These are phyloP conservation scores for Cosmia trapezina DNA, from an alignment of 2,888 invertebrate species.

Conservation along the genomic window DNA sequence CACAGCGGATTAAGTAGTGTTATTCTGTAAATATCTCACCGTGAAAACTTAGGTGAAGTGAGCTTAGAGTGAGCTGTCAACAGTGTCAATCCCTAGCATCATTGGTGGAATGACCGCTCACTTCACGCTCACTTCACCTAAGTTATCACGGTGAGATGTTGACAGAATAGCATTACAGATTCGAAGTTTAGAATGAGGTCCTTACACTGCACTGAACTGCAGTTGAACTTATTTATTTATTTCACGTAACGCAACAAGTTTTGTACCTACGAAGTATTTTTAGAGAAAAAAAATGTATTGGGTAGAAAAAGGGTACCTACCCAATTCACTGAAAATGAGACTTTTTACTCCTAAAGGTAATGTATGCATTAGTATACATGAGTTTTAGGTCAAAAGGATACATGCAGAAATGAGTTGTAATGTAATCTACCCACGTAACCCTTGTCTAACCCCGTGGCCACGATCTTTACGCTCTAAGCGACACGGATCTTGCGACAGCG, in stretches of 20 bases:
- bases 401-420: not conserved
- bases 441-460: not conserved
- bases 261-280: not conserved
- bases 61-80: too few relatives aligned
- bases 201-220: too few relatives aligned
- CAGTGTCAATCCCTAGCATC: too few relatives aligned
- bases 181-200: too few relatives aligned
- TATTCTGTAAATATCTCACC: too few relatives aligned
- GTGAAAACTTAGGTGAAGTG: too few relatives aligned
- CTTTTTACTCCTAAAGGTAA: not conserved
- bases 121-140: too few relatives aligned
- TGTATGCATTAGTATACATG: constrained; percentile 21
- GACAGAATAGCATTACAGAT: too few relatives aligned
- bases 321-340: not conserved
- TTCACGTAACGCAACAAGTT: not conserved
- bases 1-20: too few relatives aligned
- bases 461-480: not conserved
- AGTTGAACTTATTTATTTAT: not conserved
- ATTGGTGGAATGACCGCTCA: too few relatives aligned
- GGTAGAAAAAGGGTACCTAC: too few relatives aligned
- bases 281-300: not conserved
- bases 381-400: constrained; percentile 15
- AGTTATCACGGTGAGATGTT: too few relatives aligned
- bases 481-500: not conserved
- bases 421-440: constrained; percentile 16